phyloP scores from a whole-genome alignment of 2,113 vertebrate species.

The Tamias sibiricus region DNA sequence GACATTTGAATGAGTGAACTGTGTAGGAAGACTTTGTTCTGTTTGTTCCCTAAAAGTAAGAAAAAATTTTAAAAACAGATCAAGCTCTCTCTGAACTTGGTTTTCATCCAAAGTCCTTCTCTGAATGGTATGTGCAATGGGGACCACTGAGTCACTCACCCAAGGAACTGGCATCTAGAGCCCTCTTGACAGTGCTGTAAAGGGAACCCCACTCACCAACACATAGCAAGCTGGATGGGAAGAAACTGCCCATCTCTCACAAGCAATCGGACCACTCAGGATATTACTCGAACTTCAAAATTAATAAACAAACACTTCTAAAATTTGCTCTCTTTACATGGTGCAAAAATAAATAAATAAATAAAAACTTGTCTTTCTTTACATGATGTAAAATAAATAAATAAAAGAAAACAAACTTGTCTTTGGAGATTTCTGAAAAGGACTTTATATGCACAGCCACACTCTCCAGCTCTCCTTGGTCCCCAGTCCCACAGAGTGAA shows the following conservation, averaged over 20 bases:
- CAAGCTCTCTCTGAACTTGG: not conserved
- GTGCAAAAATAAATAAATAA: not conserved
- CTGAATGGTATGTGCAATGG: not conserved
- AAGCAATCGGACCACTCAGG: not conserved
- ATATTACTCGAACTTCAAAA: not conserved
- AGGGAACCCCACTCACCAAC: not conserved
- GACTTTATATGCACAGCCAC: no score
- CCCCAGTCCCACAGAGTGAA: not conserved
- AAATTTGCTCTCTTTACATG: not conserved
- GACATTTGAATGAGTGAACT: not conserved
- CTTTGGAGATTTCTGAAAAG: not conserved
- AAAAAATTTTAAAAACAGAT: not conserved
- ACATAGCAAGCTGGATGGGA: no score
- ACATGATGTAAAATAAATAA: not conserved
- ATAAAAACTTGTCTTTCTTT: not conserved
- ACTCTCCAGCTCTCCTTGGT: rapidly evolving
- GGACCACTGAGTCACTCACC: not conserved
- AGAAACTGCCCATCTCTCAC: rapidly evolving
- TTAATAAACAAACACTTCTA: not conserved
- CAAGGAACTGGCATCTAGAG: not conserved
- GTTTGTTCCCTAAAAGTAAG: not conserved
- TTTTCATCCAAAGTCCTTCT: not conserved
- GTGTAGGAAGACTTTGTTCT: not conserved
- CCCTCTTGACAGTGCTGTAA: no score
- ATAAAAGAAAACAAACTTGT: no score